A percentile compares a stretch with the other conserved stretches of the same genome.
Conservation (phyloP, 2,888 invertebrate species). For the Emmelina monodactyla region DNA sequence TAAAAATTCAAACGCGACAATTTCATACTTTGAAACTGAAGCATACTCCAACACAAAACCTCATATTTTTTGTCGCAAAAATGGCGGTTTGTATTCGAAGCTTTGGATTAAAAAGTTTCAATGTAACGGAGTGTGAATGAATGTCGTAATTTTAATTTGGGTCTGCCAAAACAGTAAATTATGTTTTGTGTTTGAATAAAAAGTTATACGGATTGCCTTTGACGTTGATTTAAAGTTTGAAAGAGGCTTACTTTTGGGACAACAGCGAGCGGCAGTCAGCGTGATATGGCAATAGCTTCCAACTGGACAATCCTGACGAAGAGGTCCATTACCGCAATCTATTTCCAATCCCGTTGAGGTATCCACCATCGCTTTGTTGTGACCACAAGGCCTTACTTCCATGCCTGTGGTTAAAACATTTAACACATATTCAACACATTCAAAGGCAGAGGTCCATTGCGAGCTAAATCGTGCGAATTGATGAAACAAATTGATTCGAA, state of each 20-base stretch:
- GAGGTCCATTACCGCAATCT: constrained; percentile 83
- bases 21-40: too few species aligned
- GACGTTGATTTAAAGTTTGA: constrained; percentile 2
- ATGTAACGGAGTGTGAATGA: constrained; percentile 5
- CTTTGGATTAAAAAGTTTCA: not conserved
- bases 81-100: constrained; percentile 4
- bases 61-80: not conserved
- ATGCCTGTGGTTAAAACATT: constrained; percentile 61
- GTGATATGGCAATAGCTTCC: constrained; percentile 90
- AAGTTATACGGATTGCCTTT: constrained; percentile 2
- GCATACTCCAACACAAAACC: not conserved
- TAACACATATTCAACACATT: constrained; percentile 6
- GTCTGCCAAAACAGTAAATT: constrained; percentile 3
- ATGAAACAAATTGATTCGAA: too few species aligned
- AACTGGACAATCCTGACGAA: constrained; percentile 82
- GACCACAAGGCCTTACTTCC: constrained; percentile 87
- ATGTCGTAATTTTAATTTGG: constrained; percentile 7
- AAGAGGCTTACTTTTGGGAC: constrained; percentile 73
- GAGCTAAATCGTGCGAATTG: too few species aligned
- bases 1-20: not conserved
- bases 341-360: constrained; percentile 75
- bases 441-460: not conserved
- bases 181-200: not conserved
- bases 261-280: constrained; percentile 82
- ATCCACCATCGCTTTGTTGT: constrained; percentile 76